Evolutionary conservation across 1,140 invertebrate species (phyloP).

Genomic region (Pinna nobilis): DNA sequence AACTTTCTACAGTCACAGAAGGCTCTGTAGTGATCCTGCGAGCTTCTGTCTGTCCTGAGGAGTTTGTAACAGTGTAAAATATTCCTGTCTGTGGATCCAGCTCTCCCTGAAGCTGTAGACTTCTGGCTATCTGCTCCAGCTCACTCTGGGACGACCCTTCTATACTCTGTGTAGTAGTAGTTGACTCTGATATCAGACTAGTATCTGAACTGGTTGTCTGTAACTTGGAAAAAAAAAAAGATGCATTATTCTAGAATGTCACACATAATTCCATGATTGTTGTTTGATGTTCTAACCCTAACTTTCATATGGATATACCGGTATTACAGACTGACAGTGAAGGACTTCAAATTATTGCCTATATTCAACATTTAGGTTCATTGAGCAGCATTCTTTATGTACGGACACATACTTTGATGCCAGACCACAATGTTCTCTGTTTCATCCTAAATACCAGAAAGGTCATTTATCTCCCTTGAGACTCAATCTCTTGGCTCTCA

Average conservation of each 20-base stretch:
- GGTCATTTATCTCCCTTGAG: no score
- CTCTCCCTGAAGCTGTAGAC: conserved; percentile 50
- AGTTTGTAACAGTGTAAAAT: conserved; percentile 57
- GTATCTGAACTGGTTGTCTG: conserved; percentile 1
- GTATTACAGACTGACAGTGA: no score
- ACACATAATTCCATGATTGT: neutral
- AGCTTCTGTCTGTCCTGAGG: conserved; percentile 15
- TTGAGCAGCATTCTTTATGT: no score
- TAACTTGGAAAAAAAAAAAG: neutral
- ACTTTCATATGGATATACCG: no score
- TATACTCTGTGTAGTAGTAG: conserved; percentile 13
- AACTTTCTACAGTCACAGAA: neutral
- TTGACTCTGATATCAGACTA: conserved; percentile 2
- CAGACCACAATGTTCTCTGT: no score
- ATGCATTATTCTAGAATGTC: neutral
- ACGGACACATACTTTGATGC: no score
- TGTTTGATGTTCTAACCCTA: neutral
- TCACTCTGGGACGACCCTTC: conserved; percentile 28
- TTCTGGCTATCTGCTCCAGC: conserved; percentile 39
- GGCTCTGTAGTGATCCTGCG: conserved; percentile 12
- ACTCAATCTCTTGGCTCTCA: no score
- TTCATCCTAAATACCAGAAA: no score
- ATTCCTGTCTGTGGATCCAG: conserved; percentile 72
- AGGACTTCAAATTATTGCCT: no score
- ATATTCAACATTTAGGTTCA: no score